Evolutionary conservation across 2,888 invertebrate species (phyloP), one percentile per base, ranked within the genome.

Genomic region (Laspeyria flexula): DNA sequence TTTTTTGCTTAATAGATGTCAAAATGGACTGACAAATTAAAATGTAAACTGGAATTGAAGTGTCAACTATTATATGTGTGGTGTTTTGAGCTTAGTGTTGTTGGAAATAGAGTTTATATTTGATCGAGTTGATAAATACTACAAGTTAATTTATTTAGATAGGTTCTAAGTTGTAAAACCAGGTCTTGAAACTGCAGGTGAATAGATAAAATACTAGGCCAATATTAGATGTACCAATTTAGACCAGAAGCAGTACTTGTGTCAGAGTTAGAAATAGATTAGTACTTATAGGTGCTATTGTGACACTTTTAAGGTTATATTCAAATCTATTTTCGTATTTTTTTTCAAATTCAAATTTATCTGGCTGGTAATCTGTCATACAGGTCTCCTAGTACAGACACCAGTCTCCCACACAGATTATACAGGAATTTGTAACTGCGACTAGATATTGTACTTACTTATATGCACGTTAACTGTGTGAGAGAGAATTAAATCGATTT

Each of bases 101-200:
- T 23, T 38, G 0, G 1, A 5, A 5, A 9, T 42, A 37, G 31
- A 12, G 18, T 42, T 13, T 48, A 15, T 13, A 35, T 21, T 48
- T 7, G 25, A 15, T 16, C 30, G 16, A 25, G 2, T 10, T 0
- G 0, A 1, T 12, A 11, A 3, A 10, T 39, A 31, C 15, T 29
- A 23, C 29, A 12, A 1, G 21, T 10, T 11, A 23, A 42, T 41
- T 29, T 37, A 25, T 25, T 25, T 7, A 25, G 25, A 7, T 25
- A 21, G 34, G 35, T 47, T 21, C 29, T 29, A 10, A 42, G 29
- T 21, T 34, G 31, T 30, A 15, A 11, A 47, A 23, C 37, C 30
- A 30, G 42, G 48, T 29, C 27, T 47, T 1, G 13, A 27, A 42
- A 42, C 15, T 15, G 23, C 39, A 41, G 30, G 34, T 41, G 34